Percentiles rank a stretch among this genome's conserved stretches.
Conservation (phyloP, 2,113 vertebrate species). For the Hippocampus comes region DNA sequence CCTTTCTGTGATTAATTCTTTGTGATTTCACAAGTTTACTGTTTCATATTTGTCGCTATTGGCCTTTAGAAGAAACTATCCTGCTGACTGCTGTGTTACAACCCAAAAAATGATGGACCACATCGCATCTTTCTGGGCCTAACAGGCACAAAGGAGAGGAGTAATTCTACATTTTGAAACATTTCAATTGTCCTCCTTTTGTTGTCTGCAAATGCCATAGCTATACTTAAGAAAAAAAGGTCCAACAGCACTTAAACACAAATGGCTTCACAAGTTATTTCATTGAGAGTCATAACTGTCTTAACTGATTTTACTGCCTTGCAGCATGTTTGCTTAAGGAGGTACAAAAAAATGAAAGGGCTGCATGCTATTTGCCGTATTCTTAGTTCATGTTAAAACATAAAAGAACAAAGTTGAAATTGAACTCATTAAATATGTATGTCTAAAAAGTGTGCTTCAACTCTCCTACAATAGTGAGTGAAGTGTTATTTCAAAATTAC, state of each 20-base stretch:
- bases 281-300: conserved; percentile 1
- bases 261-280: conserved; percentile 18
- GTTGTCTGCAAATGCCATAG: not conserved
- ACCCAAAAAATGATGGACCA: conserved; percentile 21
- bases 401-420: not conserved
- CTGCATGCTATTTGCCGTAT: not conserved
- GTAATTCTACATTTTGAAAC: conserved; percentile 20
- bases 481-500: not conserved
- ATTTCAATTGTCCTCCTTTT: not conserved
- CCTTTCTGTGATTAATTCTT: not conserved
- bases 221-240: not conserved
- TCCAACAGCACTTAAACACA: not conserved
- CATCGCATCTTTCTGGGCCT: conserved; percentile 13
- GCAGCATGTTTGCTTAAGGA: conserved; percentile 16
- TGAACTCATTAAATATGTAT: too few relatives aligned
- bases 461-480: too few relatives aligned
- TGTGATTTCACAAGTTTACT: conserved; percentile 2
- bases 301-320: not conserved
- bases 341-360: not conserved
- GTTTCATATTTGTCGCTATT: not conserved
- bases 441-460: not conserved
- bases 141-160: conserved; percentile 5
- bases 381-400: not conserved
- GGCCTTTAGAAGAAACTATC: conserved; percentile 11
- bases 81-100: conserved; percentile 15